Percentiles rank a stretch among this genome's conserved stretches.
Evolutionary conservation across 2,113 vertebrate genomes (phyloP).

Genomic region (Psilopsiagon aurifrons): DNA sequence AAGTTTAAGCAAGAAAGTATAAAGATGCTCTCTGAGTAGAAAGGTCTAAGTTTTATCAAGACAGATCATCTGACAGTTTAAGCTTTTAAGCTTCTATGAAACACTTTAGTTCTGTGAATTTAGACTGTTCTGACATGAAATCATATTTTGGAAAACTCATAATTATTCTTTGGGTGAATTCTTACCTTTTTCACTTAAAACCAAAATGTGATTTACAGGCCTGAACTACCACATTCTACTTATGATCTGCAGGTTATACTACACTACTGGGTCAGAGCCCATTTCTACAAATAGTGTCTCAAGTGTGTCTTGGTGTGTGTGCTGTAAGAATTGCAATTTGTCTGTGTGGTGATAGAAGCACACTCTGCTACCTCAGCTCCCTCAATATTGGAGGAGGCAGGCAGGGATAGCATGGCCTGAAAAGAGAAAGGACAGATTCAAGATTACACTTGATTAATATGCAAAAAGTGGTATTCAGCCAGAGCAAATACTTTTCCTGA

Average conservation of each 20-base stretch:
- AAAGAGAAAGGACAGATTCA: background rate
- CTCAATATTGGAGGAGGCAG: background rate
- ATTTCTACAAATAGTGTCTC: background rate
- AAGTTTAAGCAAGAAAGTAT: background rate
- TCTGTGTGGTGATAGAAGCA: background rate
- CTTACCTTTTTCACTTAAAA: background rate
- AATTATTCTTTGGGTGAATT: background rate
- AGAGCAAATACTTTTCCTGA: background rate
- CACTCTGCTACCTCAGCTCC: background rate
- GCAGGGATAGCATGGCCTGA: background rate
- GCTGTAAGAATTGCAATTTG: background rate
- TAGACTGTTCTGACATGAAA: background rate
- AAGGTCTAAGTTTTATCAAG: background rate
- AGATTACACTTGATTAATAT: background rate
- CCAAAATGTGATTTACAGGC: background rate
- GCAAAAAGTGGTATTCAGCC: background rate
- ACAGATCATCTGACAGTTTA: background rate
- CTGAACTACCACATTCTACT: background rate
- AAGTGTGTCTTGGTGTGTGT: background rate
- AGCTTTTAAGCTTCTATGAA: background rate
- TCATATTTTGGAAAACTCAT: background rate
- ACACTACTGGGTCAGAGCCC: background rate
- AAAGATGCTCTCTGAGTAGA: background rate
- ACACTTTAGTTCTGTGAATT: background rate
- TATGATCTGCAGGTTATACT: background rate